Percentiles rank a stretch among this genome's conserved stretches.
phyloP scores from a whole-genome alignment of 2,888 invertebrate genomes.

The Eutolmus rufibarbis region DNA sequence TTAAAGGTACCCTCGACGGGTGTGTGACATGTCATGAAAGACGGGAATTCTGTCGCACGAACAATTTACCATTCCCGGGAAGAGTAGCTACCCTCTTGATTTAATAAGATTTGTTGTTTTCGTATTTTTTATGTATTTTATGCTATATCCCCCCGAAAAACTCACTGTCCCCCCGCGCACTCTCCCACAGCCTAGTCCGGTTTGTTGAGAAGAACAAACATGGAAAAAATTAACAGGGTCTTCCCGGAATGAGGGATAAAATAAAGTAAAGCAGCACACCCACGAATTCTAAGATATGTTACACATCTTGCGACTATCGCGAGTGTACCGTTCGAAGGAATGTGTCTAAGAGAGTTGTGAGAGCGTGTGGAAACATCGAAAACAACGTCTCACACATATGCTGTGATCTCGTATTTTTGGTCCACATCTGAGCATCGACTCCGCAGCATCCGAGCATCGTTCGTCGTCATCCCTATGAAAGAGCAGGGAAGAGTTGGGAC shows the following conservation, averaged over 20 bases:
- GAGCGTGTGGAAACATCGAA: constrained; percentile 12
- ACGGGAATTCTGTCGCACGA: background rate
- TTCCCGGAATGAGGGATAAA: background rate
- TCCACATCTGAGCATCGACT: background rate
- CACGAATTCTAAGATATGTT: background rate
- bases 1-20: background rate
- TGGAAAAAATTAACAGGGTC: background rate
- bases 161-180: background rate
- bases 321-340: background rate
- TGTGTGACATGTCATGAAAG: background rate
- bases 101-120: background rate
- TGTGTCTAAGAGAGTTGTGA: background rate
- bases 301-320: background rate
- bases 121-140: background rate
- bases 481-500: background rate
- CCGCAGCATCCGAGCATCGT: background rate
- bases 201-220: background rate
- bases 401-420: background rate
- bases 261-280: background rate
- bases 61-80: background rate
- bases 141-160: background rate
- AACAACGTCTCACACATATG: background rate
- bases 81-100: background rate
- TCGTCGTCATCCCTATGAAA: background rate
- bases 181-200: background rate